Evolutionary conservation across 2,113 vertebrate genomes (phyloP).

Genomic region (Pionites leucogaster): DNA sequence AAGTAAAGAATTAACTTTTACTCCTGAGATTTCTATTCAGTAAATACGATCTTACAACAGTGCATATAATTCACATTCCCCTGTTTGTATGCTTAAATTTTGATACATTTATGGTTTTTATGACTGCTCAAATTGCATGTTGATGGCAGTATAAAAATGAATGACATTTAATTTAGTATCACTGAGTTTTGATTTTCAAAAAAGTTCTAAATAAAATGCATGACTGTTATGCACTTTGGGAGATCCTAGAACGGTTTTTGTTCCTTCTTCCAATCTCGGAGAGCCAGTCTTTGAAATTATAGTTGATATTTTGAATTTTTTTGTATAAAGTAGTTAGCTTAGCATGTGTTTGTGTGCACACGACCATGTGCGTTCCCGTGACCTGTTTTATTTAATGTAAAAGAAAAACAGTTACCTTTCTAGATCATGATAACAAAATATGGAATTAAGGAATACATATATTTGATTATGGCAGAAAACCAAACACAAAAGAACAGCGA

Average conservation of each 20-base stretch:
- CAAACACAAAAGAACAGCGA: neutral
- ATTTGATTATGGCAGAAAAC: neutral
- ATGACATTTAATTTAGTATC: neutral
- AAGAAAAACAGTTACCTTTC: neutral
- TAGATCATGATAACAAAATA: neutral
- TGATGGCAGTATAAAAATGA: neutral
- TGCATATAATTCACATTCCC: neutral
- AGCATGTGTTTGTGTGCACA: neutral
- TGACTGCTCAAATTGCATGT: neutral
- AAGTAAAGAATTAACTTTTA: constrained; percentile 9
- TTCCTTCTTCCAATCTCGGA: neutral
- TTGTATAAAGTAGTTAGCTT: neutral
- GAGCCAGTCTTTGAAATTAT: neutral
- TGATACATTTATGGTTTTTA: neutral
- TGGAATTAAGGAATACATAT: neutral
- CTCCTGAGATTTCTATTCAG: constrained; percentile 25
- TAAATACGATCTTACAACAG: neutral
- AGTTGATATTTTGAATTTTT: neutral
- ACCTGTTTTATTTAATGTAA: neutral
- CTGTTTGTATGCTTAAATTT: constrained; percentile 26
- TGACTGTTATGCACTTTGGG: neutral
- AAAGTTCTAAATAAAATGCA: neutral
- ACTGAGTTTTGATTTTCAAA: constrained; percentile 10
- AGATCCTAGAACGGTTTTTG: neutral
- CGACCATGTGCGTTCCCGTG: neutral